Evolutionary conservation across 2,797 vertebrate genomes (phyloP).

Genomic region (Monodelphis domestica): DNA sequence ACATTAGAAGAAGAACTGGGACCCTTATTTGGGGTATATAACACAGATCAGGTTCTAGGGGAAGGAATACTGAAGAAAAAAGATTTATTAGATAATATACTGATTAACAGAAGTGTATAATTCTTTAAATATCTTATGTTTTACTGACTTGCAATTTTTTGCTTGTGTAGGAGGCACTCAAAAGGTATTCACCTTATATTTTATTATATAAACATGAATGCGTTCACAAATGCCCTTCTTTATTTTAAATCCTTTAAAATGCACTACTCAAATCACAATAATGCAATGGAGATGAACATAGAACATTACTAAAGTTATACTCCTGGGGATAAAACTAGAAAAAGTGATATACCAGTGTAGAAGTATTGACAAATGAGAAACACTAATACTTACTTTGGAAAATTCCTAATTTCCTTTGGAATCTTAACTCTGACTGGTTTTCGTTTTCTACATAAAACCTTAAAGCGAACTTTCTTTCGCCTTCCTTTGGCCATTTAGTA

Average conservation of each 20-base stretch:
- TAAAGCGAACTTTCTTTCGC: background rate
- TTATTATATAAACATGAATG: constrained; percentile 25
- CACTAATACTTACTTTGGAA: constrained; percentile 62
- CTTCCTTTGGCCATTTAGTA: constrained; percentile 42
- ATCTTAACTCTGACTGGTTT: background rate
- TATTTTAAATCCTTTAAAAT: constrained; percentile 6
- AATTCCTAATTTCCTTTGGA: constrained; percentile 36
- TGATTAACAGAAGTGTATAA: background rate
- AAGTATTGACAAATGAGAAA: constrained; percentile 21
- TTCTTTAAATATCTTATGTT: background rate
- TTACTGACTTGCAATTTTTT: background rate
- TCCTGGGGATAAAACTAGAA: constrained; percentile 25
- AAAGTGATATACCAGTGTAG: background rate
- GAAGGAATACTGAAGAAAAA: background rate
- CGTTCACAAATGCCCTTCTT: constrained; percentile 18
- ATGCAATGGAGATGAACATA: constrained; percentile 15
- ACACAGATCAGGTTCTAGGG: background rate
- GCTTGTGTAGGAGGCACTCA: background rate
- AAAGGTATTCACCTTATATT: constrained; percentile 47
- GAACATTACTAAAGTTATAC: background rate
- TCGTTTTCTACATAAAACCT: constrained; percentile 13
- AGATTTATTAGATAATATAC: background rate
- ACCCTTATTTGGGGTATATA: background rate
- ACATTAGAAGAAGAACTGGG: background rate
- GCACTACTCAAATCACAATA: background rate